A percentile compares a stretch with the other conserved stretches of the same genome.
phyloP scores from a whole-genome alignment of 2,113 vertebrate species.

The Oryzias woworae region DNA sequence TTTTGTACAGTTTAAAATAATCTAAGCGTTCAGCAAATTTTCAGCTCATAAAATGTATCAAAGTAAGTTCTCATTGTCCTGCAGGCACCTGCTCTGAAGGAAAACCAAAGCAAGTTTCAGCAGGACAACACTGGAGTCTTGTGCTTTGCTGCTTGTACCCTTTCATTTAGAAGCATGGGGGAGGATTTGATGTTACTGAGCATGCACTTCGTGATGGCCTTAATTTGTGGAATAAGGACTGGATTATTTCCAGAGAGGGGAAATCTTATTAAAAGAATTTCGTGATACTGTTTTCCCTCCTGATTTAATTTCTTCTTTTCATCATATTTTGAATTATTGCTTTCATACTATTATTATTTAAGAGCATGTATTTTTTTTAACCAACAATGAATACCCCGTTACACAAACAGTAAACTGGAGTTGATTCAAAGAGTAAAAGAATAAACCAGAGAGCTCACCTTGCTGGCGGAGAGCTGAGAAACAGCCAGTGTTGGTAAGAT shows the following conservation, averaged over 20 bases:
- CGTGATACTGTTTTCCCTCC: too few species aligned
- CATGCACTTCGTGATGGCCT: not conserved
- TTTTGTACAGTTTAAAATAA: too few species aligned
- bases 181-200: not conserved
- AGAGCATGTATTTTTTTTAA: too few species aligned
- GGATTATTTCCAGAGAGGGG: not conserved
- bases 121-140: conserved; percentile 20
- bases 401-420: conserved; percentile 9
- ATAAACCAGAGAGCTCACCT: conserved; percentile 57
- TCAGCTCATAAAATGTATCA: too few species aligned
- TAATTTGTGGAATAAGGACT: not conserved
- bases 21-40: too few species aligned
- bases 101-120: conserved; percentile 4
- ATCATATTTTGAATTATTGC: too few species aligned
- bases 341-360: too few species aligned
- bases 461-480: conserved; percentile 36
- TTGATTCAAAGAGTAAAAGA: conserved; percentile 5
- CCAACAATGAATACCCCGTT: not conserved
- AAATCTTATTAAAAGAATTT: too few species aligned
- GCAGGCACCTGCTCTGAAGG: too few species aligned
- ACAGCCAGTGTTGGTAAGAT: conserved; percentile 35
- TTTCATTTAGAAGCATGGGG: conserved; percentile 16
- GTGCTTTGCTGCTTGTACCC: not conserved
- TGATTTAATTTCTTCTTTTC: too few species aligned
- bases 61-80: too few species aligned